A percentile compares a stretch with the other conserved stretches of the same genome.
Conservation (phyloP, 2,888 invertebrate genomes). For the Cremastinae sp. region DNA sequence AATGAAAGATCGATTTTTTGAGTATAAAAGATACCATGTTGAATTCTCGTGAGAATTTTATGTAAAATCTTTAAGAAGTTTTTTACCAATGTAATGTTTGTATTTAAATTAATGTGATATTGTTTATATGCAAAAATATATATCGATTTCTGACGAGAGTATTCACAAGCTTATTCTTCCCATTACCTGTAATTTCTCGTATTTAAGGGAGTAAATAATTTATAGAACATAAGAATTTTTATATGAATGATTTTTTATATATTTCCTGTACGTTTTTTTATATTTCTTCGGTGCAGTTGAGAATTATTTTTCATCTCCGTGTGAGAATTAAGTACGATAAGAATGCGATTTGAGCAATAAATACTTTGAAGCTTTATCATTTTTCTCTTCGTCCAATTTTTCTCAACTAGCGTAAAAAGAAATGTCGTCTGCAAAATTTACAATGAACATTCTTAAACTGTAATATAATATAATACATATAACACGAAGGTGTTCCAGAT, state of each 20-base stretch:
- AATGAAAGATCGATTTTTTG: too few relatives aligned
- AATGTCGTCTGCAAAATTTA: conserved; percentile 27
- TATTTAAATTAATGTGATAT: conserved; percentile 46
- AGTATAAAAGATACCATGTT: background rate
- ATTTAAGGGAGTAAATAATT: background rate
- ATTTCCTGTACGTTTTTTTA: conserved; percentile 30
- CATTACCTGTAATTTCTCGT: background rate
- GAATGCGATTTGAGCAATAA: conserved; percentile 23
- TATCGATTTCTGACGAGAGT: conserved; percentile 23
- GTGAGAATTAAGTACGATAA: conserved; percentile 4
- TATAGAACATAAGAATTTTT: background rate
- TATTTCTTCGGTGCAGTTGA: conserved; percentile 1
- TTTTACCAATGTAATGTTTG: conserved; percentile 28
- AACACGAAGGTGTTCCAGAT: background rate
- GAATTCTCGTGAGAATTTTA: background rate
- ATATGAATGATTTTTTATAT: conserved; percentile 28
- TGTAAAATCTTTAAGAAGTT: conserved; percentile 5
- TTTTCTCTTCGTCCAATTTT: conserved; percentile 3
- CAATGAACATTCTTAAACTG: conserved; percentile 34
- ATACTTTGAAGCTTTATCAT: conserved; percentile 30
- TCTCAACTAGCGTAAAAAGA: background rate
- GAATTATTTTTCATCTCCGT: conserved; percentile 10
- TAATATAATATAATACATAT: conserved; percentile 41
- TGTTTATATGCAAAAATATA: conserved; percentile 43
- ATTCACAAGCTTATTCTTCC: conserved; percentile 1